Percentiles rank a stretch among this genome's conserved stretches.
Conservation (phyloP, 2,113 vertebrate genomes). For the Hippopotamus amphibius region DNA sequence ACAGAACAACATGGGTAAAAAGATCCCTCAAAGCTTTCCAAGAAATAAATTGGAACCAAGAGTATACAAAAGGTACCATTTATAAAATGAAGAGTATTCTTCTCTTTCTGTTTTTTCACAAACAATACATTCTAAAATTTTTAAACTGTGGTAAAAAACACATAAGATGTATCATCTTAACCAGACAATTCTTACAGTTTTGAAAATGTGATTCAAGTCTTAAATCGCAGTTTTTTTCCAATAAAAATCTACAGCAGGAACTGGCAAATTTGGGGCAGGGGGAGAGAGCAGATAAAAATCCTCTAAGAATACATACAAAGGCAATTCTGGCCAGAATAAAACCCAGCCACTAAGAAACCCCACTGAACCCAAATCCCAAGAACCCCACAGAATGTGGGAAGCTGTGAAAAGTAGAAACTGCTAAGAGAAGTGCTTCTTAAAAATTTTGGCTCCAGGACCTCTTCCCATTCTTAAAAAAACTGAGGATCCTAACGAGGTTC, state of each 20-base stretch:
- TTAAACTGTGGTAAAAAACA: neutral
- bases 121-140: neutral
- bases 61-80: neutral
- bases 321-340: no score
- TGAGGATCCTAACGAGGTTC: neutral
- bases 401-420: no score
- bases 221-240: neutral
- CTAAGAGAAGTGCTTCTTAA: no score
- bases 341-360: no score
- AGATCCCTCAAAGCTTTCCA: neutral
- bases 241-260: no score
- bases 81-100: conserved; percentile 19
- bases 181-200: neutral
- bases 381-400: no score
- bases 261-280: no score
- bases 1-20: neutral
- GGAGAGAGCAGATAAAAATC: no score
- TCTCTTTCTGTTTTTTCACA: neutral
- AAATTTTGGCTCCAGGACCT: neutral
- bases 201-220: conserved; percentile 5
- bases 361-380: no score
- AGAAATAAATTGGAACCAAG: neutral
- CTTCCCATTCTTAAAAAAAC: neutral
- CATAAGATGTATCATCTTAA: neutral
- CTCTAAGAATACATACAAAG: no score